Conservation (phyloP, 1,140 invertebrate genomes). For the Mylabris phalerata region DNA sequence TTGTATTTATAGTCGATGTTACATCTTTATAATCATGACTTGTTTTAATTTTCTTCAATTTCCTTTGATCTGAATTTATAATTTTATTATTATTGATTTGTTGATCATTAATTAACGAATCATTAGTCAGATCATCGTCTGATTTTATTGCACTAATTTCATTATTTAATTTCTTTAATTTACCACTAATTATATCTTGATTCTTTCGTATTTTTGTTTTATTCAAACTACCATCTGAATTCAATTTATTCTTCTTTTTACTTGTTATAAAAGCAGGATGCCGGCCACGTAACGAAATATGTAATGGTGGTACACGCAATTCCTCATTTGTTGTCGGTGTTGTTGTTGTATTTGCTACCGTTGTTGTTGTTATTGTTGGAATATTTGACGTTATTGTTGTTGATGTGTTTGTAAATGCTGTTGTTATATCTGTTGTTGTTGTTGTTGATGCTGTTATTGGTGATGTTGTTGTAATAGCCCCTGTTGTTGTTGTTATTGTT, state of each 20-base stretch:
- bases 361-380: background rate
- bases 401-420: background rate
- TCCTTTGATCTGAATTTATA: constrained; percentile 24
- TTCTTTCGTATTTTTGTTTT: constrained; percentile 42
- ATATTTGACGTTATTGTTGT: constrained; percentile 4
- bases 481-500: background rate
- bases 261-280: constrained; percentile 84
- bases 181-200: constrained; percentile 28
- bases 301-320: constrained; percentile 77
- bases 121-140: background rate
- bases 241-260: constrained; percentile 51
- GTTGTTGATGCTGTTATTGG: constrained; percentile 16
- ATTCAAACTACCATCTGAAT: constrained; percentile 29
- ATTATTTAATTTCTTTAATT: constrained; percentile 27
- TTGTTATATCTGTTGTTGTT: constrained; percentile 14
- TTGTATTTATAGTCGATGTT: constrained; percentile 1
- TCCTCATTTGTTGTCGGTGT: constrained; percentile 47
- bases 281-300: constrained; percentile 77
- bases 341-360: constrained; percentile 10
- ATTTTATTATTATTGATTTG: background rate
- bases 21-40: constrained; percentile 42
- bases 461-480: background rate
- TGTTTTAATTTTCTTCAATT: constrained; percentile 41
- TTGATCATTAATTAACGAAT: background rate
- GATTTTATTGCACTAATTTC: constrained; percentile 12